These are phyloP conservation scores for Dryomyza anilis DNA, from an alignment of 2,888 invertebrate genomes.

Conservation along the genomic window DNA sequence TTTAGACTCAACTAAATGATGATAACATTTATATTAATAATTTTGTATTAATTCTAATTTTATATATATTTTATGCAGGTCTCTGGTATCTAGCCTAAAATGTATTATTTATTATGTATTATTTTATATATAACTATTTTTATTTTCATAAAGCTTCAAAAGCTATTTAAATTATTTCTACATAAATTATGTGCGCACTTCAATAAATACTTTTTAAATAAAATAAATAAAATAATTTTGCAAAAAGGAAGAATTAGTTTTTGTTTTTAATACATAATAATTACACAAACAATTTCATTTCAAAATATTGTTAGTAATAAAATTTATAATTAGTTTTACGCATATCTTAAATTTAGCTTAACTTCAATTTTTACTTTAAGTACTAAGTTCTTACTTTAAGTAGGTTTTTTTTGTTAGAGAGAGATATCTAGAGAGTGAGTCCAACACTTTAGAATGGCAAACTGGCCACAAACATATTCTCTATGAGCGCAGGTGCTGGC, in stretches of 20 bases:
- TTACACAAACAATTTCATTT: neutral
- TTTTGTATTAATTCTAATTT: too few relatives aligned
- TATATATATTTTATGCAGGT: slow-evolving; percentile 18
- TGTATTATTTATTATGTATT: neutral
- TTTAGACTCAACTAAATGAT: too few relatives aligned
- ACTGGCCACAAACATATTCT: slow-evolving; percentile 94
- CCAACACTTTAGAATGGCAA: slow-evolving; percentile 89
- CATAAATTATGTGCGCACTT: too few relatives aligned
- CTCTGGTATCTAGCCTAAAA: slow-evolving; percentile 19
- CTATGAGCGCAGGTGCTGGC: slow-evolving; percentile 89
- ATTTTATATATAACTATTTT: neutral
- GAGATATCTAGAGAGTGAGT: too few relatives aligned
- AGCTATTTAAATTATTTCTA: neutral
- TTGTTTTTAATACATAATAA: slow-evolving; percentile 17
- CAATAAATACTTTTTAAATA: too few relatives aligned
- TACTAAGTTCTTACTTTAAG: too few relatives aligned
- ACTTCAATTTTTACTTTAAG: neutral
- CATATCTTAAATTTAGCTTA: neutral
- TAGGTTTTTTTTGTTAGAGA: too few relatives aligned
- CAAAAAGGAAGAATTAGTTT: neutral
- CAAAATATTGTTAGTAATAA: neutral
- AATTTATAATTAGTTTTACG: neutral
- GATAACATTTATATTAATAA: too few relatives aligned
- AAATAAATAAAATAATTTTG: neutral
- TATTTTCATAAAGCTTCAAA: neutral